These are phyloP conservation scores for Macaca fascicularis DNA, from an alignment of 2,113 vertebrate species.

Conservation along the genomic window DNA sequence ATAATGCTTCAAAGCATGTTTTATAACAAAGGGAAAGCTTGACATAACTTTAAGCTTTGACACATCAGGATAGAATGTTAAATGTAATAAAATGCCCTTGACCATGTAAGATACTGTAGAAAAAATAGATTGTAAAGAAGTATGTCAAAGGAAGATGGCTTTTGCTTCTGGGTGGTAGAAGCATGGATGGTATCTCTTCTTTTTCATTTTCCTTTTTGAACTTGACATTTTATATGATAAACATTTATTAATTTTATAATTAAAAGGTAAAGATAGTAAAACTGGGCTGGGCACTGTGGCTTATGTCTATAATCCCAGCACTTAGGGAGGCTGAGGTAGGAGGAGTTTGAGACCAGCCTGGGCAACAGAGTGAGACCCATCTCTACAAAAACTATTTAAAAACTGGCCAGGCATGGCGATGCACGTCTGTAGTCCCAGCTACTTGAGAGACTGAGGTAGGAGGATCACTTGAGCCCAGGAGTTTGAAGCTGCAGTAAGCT, in stretches of 20 bases:
- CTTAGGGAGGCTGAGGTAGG: too few relatives aligned
- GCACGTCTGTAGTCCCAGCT: too few relatives aligned
- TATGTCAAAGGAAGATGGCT: background rate
- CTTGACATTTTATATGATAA: constrained; percentile 6
- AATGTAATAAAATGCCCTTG: background rate
- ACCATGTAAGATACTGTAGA: background rate
- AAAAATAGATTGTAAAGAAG: background rate
- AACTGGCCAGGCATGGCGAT: too few relatives aligned
- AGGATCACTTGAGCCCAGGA: too few relatives aligned
- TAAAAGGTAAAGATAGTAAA: background rate
- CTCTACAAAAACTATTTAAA: too few relatives aligned
- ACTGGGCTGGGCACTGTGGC: too few relatives aligned
- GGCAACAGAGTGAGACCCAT: too few relatives aligned
- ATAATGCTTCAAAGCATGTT: background rate
- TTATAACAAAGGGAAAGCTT: background rate
- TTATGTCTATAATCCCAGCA: too few relatives aligned
- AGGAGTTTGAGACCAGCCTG: too few relatives aligned
- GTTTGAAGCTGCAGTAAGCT: too few relatives aligned
- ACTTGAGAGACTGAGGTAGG: too few relatives aligned
- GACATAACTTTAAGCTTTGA: background rate
- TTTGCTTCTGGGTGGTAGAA: background rate
- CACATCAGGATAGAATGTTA: background rate
- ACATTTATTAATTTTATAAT: background rate
- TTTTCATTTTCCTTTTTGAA: constrained; percentile 12
- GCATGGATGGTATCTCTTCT: background rate